Conservation (phyloP, 2,113 vertebrate species). For the Baryphthengus martii region DNA sequence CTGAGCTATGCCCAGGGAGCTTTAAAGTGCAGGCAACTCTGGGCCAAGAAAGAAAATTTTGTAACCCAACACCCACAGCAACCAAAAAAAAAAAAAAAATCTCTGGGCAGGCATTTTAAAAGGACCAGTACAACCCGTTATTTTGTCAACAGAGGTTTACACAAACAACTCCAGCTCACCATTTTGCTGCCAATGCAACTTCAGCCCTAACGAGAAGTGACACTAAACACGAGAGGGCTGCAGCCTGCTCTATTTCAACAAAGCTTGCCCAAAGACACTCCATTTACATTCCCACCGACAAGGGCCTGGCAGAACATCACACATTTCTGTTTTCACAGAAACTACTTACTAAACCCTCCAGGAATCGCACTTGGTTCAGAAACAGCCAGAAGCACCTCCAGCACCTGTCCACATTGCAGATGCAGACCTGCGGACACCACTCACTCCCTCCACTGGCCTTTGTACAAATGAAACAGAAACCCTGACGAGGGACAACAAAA, state of each 20-base stretch:
- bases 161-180: not conserved
- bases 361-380: not conserved
- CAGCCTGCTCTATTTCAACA: not conserved
- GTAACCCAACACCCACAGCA: not conserved
- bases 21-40: not conserved
- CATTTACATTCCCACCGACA: not conserved
- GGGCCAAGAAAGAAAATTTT: conserved; percentile 10
- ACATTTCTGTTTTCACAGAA: not conserved
- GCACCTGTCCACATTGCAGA: accelerated
- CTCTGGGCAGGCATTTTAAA: not conserved
- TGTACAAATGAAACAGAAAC: not conserved
- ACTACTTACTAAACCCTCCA: not conserved
- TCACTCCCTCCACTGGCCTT: not conserved
- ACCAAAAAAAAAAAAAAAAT: not conserved
- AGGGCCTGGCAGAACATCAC: accelerated
- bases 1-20: conserved; percentile 1
- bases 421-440: not conserved
- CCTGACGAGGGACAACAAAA: not conserved
- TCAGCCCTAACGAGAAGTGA: not conserved
- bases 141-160: conserved; percentile 24
- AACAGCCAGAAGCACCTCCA: not conserved
- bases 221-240: not conserved
- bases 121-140: not conserved
- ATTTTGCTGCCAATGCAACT: not conserved
- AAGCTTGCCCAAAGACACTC: not conserved